phyloP scores from a whole-genome alignment of 1,140 invertebrate species.

The Halesus radiatus region DNA sequence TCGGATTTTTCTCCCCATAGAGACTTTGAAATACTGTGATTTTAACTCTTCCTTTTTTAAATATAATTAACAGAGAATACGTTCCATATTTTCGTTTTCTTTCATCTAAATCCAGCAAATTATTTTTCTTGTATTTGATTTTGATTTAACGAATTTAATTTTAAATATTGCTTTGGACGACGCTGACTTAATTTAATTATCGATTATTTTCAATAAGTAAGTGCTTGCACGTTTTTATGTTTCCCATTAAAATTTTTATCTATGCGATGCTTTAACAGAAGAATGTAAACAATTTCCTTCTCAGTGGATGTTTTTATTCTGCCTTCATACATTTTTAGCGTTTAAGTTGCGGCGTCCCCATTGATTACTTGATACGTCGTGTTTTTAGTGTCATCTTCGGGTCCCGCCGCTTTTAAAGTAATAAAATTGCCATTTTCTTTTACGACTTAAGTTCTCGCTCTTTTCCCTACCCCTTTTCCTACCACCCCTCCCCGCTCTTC shows the following conservation, averaged over 20 bases:
- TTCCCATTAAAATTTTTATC: slow-evolving; percentile 24
- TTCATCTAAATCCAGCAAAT: no score
- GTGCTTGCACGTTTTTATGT: slow-evolving; percentile 2
- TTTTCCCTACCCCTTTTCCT: slow-evolving; percentile 7
- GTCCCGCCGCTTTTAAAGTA: slow-evolving; percentile 34
- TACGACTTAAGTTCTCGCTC: slow-evolving; percentile 35
- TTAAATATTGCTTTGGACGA: no score
- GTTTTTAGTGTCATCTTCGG: slow-evolving; percentile 40
- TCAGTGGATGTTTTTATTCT: slow-evolving; percentile 12
- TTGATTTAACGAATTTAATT: no score
- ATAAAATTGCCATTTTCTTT: slow-evolving; percentile 41
- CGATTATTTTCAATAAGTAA: no score
- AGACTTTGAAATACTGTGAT: no score
- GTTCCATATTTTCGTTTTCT: no score
- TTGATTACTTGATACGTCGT: slow-evolving; percentile 40
- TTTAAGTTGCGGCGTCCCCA: slow-evolving; percentile 34
- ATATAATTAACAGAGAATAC: no score
- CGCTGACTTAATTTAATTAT: no score
- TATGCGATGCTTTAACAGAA: neutral
- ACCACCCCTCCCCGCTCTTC: neutral
- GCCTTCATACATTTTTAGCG: slow-evolving; percentile 17
- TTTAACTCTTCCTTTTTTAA: no score
- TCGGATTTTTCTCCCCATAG: no score
- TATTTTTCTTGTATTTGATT: no score
- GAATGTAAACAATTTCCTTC: slow-evolving; percentile 31